Base-by-base conservation (phyloP, 2,113 vertebrate genomes). In the Apeltes quadracus region DNA sequence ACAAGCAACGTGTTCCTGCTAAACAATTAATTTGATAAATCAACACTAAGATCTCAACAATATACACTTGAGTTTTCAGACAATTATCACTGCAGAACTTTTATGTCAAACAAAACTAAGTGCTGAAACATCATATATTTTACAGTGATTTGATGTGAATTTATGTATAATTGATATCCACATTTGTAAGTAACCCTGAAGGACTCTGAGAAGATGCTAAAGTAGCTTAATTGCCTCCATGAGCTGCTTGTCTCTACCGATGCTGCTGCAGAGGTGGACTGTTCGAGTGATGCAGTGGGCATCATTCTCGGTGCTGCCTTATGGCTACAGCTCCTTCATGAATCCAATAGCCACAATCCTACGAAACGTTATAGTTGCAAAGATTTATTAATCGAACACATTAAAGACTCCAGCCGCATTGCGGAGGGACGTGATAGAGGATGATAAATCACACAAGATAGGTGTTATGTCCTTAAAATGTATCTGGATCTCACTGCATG, bases 181-280 rank as follows among this genome's bases (percentile, higher is more conserved):
- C 18, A 5, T 25, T 23, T 51, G 20, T 39, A 15, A 50, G 34
- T 53, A 32, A 46, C 25, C 8, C 20, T 22, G 23, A 41, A 18
- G 10, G 25, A 46, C 39, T 20, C 65, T 29, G 36, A 68, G 18
- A 56, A 32, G 66, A 55, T 41, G 51, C 23, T 55, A n/a, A 46
- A 55, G 27, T 18, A 46, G 7, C 1, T 32, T 43, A 69, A 57
- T 25, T 58, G 39, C 16, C 34, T 67, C 50, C 23, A n/a, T 43
- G 23, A 68, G 36, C 15, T 18, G 22, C 55, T 23, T 29, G 29
- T 58, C 67, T 43, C 38, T n/a, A 23, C 64, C 36, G 7, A 23
- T n/a, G 53, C 39, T 58, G 20, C 67, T 23, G 41, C 27, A 23
- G 1, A 7, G 7, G 53, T 44, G 32, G 27, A 29, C n/a, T n/a